Percentiles rank a stretch among this genome's conserved stretches.
These are phyloP conservation scores for Sebastes hubbsi DNA, from an alignment of 2,797 vertebrate species.

Conservation along the genomic window DNA sequence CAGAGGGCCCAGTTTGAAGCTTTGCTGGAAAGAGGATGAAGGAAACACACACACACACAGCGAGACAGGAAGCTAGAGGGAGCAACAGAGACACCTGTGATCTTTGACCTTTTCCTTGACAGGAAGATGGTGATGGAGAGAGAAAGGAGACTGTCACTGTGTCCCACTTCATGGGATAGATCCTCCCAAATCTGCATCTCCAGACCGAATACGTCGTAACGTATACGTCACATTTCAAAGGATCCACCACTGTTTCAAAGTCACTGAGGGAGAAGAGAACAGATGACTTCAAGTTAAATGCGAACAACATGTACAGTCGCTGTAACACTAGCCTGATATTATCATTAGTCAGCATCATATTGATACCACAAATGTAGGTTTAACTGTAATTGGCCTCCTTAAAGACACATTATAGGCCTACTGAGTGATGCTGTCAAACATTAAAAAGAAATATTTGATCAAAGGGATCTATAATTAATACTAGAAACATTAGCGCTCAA, in stretches of 20 bases:
- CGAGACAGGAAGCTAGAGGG: constrained; percentile 76
- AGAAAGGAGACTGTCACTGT: constrained; percentile 49
- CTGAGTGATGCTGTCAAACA: background rate
- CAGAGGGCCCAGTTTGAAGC: constrained; percentile 5
- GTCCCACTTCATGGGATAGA: constrained; percentile 10
- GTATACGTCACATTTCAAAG: background rate
- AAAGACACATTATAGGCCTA: background rate
- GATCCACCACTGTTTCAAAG: background rate
- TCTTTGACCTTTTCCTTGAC: constrained; percentile 78
- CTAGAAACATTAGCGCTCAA: background rate
- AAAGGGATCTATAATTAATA: background rate
- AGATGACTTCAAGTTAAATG: constrained; percentile 1
- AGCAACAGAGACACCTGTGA: constrained; percentile 80
- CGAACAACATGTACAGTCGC: background rate
- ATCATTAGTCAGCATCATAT: background rate
- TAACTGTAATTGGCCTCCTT: background rate
- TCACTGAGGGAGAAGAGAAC: background rate
- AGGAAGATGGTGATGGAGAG: constrained; percentile 78
- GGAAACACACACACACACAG: constrained; percentile 70
- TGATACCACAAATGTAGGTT: background rate
- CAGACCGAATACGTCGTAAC: background rate
- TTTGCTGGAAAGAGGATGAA: constrained; percentile 72
- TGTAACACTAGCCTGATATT: background rate
- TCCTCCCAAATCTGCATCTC: constrained; percentile 1
- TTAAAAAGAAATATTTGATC: background rate